A percentile compares a stretch with the other conserved stretches of the same genome.
phyloP scores from a whole-genome alignment of 2,888 invertebrate species.

The Diarsia mendica region DNA sequence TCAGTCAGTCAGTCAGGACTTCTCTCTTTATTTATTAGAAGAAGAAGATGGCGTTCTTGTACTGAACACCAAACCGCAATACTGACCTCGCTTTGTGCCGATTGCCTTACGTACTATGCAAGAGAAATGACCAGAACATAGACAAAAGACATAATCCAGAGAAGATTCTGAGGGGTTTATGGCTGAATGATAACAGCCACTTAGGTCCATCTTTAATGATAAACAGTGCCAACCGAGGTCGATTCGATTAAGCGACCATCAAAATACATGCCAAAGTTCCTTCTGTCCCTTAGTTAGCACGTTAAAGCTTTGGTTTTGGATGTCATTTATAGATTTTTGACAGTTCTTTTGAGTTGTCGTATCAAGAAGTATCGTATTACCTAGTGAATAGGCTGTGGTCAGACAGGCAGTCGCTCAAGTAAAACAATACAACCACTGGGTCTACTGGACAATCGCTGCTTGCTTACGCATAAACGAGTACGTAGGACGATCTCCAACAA shows the following conservation, averaged over 20 bases:
- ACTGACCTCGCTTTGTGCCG: slow-evolving; percentile 1
- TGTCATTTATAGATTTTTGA: no score
- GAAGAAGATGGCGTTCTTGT: slow-evolving; percentile 32
- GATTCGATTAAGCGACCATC: not conserved
- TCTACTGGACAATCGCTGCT: no score
- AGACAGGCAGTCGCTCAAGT: no score
- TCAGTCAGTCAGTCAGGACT: no score
- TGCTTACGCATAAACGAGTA: no score
- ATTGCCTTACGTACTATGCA: slow-evolving; percentile 34
- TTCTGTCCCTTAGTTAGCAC: not conserved
- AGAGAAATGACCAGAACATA: slow-evolving; percentile 9
- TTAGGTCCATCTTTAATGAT: not conserved
- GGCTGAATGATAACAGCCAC: not conserved
- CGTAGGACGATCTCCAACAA: not conserved
- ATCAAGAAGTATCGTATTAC: no score
- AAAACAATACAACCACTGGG: no score
- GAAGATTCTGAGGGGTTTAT: no score
- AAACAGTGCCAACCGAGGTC: not conserved
- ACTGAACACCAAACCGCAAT: slow-evolving; percentile 30
- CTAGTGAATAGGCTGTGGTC: no score
- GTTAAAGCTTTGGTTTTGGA: not conserved
- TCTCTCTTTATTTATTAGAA: no score
- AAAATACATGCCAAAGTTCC: not conserved
- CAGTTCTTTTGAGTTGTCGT: no score
- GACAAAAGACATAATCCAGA: no score